Conservation (phyloP, 2,797 vertebrate genomes). For the Tachyglossus aculeatus region DNA sequence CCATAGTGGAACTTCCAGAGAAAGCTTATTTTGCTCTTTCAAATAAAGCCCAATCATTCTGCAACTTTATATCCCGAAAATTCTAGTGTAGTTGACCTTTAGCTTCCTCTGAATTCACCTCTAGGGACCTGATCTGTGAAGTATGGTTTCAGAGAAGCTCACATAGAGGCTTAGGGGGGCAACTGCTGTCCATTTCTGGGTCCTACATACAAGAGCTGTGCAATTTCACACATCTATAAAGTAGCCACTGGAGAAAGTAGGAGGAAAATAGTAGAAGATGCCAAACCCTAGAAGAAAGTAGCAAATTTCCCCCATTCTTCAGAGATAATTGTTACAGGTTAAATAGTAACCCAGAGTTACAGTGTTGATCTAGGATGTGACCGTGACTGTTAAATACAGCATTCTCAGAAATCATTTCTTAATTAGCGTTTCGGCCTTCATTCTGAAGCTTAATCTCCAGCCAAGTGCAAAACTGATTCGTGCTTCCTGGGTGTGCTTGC, state of each 20-base stretch:
- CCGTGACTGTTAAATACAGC: neutral
- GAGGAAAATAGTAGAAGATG: neutral
- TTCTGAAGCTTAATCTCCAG: neutral
- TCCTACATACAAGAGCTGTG: no score
- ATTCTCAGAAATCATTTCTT: slow-evolving; percentile 6
- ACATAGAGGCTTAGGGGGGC: no score
- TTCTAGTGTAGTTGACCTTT: no score
- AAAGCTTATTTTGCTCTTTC: no score
- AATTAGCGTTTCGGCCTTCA: neutral
- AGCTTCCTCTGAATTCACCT: no score
- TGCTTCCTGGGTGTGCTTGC: slow-evolving; percentile 38
- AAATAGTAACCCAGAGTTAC: neutral
- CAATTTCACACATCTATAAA: neutral
- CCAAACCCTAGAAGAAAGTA: neutral
- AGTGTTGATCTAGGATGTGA: neutral
- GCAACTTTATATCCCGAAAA: no score
- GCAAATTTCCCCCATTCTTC: neutral
- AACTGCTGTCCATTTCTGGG: no score
- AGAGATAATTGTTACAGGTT: neutral
- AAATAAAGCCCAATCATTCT: no score
- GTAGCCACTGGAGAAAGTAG: neutral
- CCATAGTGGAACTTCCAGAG: no score
- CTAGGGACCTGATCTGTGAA: no score
- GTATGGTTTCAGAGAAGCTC: no score
- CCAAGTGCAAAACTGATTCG: neutral